Evolutionary conservation across 2,113 vertebrate species (phyloP).

Genomic region (Megalops atlanticus): DNA sequence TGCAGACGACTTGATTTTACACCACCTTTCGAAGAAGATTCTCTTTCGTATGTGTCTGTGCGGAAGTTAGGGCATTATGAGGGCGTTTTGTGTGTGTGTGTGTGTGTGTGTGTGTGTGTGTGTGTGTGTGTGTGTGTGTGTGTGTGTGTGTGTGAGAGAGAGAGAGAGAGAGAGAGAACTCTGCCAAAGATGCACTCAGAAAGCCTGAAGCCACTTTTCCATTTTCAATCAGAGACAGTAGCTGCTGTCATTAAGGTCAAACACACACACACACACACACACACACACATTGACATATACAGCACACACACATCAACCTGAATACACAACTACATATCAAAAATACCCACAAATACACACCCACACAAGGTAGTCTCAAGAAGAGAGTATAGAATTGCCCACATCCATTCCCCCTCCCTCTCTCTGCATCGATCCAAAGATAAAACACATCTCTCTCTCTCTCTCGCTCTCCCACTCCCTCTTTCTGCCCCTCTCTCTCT

Average conservation of each 20-base stretch:
- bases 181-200: not conserved
- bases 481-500: not conserved
- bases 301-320: not conserved
- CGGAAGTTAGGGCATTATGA: not conserved
- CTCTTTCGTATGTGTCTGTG: not conserved
- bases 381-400: not conserved
- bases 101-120: not conserved
- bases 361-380: not conserved
- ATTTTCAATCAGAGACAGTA: not conserved
- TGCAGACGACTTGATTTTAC: too few relatives aligned
- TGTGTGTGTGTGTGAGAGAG: not conserved
- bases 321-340: not conserved
- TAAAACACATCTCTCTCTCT: not conserved
- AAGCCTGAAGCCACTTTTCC: not conserved
- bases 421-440: slow-evolving; percentile 23
- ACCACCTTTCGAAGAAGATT: too few relatives aligned
- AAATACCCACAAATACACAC: not conserved
- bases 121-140: not conserved
- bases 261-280: not conserved
- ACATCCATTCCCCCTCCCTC: not conserved
- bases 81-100: not conserved
- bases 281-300: not conserved
- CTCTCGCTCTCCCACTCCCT: not conserved
- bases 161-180: not conserved
- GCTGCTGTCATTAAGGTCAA: not conserved